Evolutionary conservation across 2,888 invertebrate species (phyloP).

Genomic region (Trachelus tabidus): DNA sequence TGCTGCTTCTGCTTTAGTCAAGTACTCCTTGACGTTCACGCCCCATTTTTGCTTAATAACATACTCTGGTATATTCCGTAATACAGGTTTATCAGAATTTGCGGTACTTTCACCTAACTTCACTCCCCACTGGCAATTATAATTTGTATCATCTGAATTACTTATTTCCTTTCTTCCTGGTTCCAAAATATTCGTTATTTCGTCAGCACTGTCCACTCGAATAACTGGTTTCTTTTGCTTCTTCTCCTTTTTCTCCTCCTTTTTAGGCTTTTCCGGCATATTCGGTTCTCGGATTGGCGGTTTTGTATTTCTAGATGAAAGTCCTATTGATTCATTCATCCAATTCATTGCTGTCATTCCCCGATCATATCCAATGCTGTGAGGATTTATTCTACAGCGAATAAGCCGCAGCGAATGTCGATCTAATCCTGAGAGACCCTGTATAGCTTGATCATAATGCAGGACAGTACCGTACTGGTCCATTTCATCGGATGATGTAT

Average conservation of each 20-base stretch:
- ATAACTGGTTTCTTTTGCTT: constrained; percentile 45
- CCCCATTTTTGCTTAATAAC: constrained; percentile 35
- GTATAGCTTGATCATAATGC: neutral
- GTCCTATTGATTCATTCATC: neutral
- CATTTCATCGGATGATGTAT: neutral
- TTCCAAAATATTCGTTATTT: neutral
- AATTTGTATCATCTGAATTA: constrained; percentile 14
- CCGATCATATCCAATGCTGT: neutral
- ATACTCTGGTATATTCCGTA: constrained; percentile 25
- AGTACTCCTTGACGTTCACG: constrained; percentile 24
- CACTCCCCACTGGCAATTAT: constrained; percentile 45
- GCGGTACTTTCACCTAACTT: constrained; percentile 30
- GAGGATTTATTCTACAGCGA: neutral
- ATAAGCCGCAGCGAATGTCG: neutral
- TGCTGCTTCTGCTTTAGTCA: constrained; percentile 12
- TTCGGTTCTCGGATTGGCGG: constrained; percentile 49
- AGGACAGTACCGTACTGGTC: neutral
- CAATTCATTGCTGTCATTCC: neutral
- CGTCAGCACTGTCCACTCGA: constrained; percentile 23
- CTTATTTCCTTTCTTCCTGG: constrained; percentile 11
- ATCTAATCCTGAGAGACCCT: neutral
- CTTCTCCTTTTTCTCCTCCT: constrained; percentile 35
- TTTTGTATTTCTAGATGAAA: constrained; percentile 30
- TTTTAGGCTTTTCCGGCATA: constrained; percentile 40
- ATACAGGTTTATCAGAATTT: constrained; percentile 11